These are phyloP conservation scores for Aldrovandia affinis DNA, from an alignment of 2,797 vertebrate genomes.

Conservation along the genomic window DNA sequence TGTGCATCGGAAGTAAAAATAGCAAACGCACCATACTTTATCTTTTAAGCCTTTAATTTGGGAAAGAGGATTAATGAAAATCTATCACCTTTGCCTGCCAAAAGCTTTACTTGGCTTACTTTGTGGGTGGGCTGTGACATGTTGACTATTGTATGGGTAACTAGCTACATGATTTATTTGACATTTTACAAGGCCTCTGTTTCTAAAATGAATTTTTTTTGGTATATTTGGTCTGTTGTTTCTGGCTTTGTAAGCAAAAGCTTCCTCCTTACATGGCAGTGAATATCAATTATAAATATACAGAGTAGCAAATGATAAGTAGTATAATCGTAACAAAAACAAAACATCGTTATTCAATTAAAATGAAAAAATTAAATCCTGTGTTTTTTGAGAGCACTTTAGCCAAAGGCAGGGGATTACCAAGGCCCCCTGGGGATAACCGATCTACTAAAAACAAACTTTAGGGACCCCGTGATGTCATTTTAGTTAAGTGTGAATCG, in stretches of 20 bases:
- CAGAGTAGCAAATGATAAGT: background rate
- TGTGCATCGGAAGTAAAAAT: conserved; percentile 5
- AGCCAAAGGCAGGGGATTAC: background rate
- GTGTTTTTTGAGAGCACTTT: background rate
- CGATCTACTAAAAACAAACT: background rate
- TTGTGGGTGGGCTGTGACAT: conserved; percentile 14
- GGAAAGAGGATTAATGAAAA: conserved; percentile 6
- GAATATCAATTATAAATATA: no score
- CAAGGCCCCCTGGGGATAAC: background rate
- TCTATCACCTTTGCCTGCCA: background rate
- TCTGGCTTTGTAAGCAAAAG: background rate
- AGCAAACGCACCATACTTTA: conserved; percentile 32
- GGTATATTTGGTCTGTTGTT: background rate
- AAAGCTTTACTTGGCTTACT: background rate
- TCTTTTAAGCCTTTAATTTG: background rate
- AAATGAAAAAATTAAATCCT: background rate
- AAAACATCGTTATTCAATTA: no score
- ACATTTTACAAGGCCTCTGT: background rate
- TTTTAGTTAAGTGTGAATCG: background rate
- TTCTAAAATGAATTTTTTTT: background rate
- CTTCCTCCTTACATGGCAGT: background rate
- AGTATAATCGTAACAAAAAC: background rate
- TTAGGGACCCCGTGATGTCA: background rate
- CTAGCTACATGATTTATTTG: background rate
- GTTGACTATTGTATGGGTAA: background rate